phyloP scores from a whole-genome alignment of 2,797 vertebrate genomes.

The Siniperca scherzeri region DNA sequence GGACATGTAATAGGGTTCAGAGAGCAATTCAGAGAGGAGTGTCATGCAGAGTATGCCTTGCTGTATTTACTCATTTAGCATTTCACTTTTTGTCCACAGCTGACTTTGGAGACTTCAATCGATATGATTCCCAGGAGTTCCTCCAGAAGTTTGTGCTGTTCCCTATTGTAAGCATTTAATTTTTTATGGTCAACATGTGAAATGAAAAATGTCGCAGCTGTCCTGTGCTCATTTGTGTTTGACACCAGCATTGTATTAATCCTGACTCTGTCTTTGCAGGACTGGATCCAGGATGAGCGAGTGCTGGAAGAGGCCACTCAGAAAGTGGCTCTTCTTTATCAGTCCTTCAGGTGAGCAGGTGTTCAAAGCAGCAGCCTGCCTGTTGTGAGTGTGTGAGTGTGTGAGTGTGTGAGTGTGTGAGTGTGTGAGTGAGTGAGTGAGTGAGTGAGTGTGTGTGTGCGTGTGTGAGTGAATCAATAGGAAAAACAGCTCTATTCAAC shows the following conservation, averaged over 20 bases:
- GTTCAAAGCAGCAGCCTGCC: slow-evolving; percentile 10
- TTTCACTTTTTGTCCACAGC: slow-evolving; percentile 80
- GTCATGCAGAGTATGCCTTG: neutral
- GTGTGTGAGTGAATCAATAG: neutral
- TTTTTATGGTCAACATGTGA: neutral
- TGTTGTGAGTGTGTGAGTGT: neutral
- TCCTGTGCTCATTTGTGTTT: slow-evolving; percentile 2
- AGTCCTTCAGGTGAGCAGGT: slow-evolving; percentile 91
- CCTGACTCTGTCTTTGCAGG: slow-evolving; percentile 81
- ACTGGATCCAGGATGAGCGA: slow-evolving; percentile 97
- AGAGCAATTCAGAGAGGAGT: slow-evolving; percentile 6
- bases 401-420: no score
- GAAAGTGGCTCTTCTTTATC: slow-evolving; percentile 96
- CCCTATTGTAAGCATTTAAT: slow-evolving; percentile 91
- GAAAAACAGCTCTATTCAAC: neutral
- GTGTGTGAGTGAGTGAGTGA: no score
- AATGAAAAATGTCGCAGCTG: neutral
- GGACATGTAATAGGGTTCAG: slow-evolving; percentile 19
- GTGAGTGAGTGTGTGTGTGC: no score
- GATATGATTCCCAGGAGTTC: slow-evolving; percentile 98
- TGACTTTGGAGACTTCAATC: slow-evolving; percentile 98
- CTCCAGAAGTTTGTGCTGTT: slow-evolving; percentile 97
- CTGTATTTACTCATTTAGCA: neutral
- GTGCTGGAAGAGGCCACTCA: slow-evolving; percentile 96
- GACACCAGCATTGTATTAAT: neutral